Conservation (phyloP, 37 sponge, comb jelly and placozoan genomes). For the Mnemiopsis leidyi region DNA sequence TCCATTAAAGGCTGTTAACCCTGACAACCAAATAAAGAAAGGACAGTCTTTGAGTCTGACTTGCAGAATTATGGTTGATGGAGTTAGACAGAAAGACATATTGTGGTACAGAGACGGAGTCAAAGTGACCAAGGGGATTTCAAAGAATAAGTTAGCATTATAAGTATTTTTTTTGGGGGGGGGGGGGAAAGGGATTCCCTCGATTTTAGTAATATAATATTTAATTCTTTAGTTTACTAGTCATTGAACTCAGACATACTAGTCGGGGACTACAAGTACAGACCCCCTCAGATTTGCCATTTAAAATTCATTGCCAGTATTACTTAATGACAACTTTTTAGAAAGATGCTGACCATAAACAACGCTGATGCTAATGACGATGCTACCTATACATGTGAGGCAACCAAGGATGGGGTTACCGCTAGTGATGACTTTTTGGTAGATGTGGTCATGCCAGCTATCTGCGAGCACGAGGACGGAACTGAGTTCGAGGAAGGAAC, state of each 20-base stretch:
- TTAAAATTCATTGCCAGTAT: no score
- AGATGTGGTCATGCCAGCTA: not conserved
- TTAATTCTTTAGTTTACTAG: no score
- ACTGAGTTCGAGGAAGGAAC: not conserved
- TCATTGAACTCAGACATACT: no score
- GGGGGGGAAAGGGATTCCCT: no score
- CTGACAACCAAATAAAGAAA: not conserved
- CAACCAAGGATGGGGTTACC: not conserved
- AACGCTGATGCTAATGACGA: not conserved
- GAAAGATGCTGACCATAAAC: not conserved
- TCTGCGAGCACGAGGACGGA: not conserved
- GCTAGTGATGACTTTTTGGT: not conserved
- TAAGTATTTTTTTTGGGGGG: not conserved
- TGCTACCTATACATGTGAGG: not conserved
- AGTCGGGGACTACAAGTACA: no score
- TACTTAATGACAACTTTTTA: not conserved
- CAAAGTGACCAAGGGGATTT: not conserved
- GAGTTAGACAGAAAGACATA: not conserved
- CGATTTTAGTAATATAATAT: no score
- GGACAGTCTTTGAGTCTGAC: conserved; percentile 6
- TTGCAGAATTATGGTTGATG: not conserved
- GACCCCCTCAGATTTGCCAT: no score
- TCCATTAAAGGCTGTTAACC: not conserved
- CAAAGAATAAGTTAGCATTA: not conserved
- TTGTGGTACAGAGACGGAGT: not conserved